Evolutionary conservation across 2,113 vertebrate species (phyloP).

Genomic region (Thalassarche chlororhynchos): DNA sequence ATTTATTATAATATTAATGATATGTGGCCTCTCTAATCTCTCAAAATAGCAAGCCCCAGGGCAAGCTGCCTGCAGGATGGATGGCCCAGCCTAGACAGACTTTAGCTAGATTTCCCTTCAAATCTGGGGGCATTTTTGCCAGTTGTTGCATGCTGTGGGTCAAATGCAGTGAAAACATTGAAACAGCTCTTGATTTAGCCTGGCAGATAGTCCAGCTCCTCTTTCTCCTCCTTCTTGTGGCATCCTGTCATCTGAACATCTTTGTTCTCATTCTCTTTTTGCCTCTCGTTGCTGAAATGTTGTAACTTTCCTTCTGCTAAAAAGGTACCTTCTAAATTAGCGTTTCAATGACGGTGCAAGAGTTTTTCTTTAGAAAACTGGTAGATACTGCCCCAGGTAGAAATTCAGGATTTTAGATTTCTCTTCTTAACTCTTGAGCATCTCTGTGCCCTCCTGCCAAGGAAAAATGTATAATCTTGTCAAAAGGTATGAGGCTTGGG

Average conservation of each 20-base stretch:
- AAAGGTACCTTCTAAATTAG: neutral
- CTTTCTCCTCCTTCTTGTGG: neutral
- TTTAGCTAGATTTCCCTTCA: neutral
- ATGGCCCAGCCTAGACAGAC: conserved; percentile 2
- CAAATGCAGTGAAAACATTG: neutral
- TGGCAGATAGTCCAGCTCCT: conserved; percentile 5
- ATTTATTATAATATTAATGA: conserved; percentile 27
- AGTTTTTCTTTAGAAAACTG: neutral
- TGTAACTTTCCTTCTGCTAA: neutral
- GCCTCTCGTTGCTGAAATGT: neutral
- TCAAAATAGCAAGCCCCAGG: conserved; percentile 21
- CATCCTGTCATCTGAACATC: neutral
- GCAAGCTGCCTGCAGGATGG: conserved; percentile 51
- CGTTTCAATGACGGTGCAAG: neutral
- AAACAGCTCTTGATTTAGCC: neutral
- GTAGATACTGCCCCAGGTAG: neutral
- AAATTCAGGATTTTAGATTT: neutral
- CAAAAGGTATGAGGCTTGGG: neutral
- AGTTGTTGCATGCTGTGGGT: conserved; percentile 20
- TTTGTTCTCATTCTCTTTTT: neutral
- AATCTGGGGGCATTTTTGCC: neutral
- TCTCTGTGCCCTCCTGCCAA: neutral
- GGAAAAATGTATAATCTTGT: neutral
- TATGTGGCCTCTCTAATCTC: neutral
- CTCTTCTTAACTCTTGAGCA: neutral